These are phyloP conservation scores for Apeira syringaria DNA, from an alignment of 2,888 invertebrate genomes.

Conservation along the genomic window DNA sequence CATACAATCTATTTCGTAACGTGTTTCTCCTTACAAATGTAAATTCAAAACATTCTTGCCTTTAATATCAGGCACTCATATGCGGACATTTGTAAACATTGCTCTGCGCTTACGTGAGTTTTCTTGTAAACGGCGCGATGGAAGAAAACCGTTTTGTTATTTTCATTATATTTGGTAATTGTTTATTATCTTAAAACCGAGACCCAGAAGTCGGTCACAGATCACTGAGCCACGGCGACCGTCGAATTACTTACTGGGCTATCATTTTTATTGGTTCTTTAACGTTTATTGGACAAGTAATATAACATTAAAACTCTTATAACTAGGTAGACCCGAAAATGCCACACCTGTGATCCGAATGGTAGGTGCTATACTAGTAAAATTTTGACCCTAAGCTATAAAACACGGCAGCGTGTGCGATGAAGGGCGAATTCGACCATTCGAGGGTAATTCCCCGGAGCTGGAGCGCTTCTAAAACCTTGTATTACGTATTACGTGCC, in stretches of 20 bases:
- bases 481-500: constrained; percentile 67
- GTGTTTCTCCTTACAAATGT: constrained; percentile 26
- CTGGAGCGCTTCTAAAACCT: constrained; percentile 55
- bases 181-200: no score
- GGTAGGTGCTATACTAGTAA: constrained; percentile 30
- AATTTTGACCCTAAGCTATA: constrained; percentile 56
- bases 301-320: not conserved
- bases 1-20: constrained; percentile 21
- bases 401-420: constrained; percentile 59
- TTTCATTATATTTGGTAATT: constrained; percentile 14
- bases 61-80: constrained; percentile 28
- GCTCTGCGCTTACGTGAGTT: constrained; percentile 27
- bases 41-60: constrained; percentile 29
- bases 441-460: constrained; percentile 61
- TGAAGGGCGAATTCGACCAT: constrained; percentile 64
- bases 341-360: constrained; percentile 49
- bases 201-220: no score
- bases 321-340: constrained; percentile 15
- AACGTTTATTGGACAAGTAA: constrained; percentile 1
- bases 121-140: constrained; percentile 16
- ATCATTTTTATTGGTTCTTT: constrained; percentile 3
- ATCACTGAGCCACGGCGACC: no score
- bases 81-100: constrained; percentile 31
- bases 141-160: constrained; percentile 12
- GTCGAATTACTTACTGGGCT: constrained; percentile 1